Evolutionary conservation across 2,888 invertebrate species (phyloP), one percentile per base, ranked within the genome.

Genomic region (Pachliopta kotzebuea): DNA sequence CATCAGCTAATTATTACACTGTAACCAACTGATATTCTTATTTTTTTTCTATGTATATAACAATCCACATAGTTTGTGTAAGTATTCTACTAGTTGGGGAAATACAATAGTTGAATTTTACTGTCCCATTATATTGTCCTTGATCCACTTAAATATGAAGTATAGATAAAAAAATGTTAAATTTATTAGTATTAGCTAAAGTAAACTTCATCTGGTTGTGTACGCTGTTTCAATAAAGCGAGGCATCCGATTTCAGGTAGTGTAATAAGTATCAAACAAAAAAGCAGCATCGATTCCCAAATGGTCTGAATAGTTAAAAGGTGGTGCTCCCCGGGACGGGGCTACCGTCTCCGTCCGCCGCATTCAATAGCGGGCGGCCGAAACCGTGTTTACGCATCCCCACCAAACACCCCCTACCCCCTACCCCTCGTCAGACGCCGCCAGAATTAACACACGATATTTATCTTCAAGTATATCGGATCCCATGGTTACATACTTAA

Each of bases 331-430:
- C 72, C 77, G 81, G 74, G 81, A 70, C 68, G 76, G 82, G 80
- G 63, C 74, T 77, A 72, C 71, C 61, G 62, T 37, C 49, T 60
- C 59, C 37, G 37, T 21, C 50, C 59, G 17, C 50, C 59, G 17
- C 50, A 60, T 60, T 56, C 80, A 83, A 82, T 81, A 87, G 84
- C 86, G 81, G 86, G 86, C 84, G 85, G 84, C 85, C 84, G 85
- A 84, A 86, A 88, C 88, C 86, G 87, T 88, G 86, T 89, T 89
- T 89, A 89, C 88, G 83, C 86, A 85, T 84, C 86, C 83, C 83
- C 80, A 70, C 75, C 74, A 82, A n/a, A 29, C 56, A 20, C 81
- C 74, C 83, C 81, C 79, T 77, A 78, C 77, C 80, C n/a, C n/a
- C n/a, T n/a, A n/a, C n/a, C n/a, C n/a, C n/a, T n/a, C n/a, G n/a